These are phyloP conservation scores for Tetragnatha versicolor DNA, from an alignment of 1,140 invertebrate genomes.

Conservation along the genomic window DNA sequence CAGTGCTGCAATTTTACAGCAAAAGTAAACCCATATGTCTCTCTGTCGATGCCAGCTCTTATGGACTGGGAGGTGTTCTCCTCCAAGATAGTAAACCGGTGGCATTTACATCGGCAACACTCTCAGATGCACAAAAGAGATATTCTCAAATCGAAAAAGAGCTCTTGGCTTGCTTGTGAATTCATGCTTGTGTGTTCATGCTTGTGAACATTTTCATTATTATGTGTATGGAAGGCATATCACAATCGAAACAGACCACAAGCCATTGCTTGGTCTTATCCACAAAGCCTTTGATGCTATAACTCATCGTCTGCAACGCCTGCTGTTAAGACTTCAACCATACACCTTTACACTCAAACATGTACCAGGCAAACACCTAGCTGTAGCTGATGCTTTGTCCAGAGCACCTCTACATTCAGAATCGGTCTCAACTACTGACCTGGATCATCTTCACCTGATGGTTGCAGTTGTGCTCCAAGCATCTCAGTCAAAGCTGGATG, in stretches of 20 bases:
- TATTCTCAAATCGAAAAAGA: conserved; percentile 52
- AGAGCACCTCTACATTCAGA: neutral
- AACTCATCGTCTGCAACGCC: conserved; percentile 27
- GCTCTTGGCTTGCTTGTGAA: no score
- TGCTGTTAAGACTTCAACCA: conserved; percentile 24
- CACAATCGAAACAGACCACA: conserved; percentile 48
- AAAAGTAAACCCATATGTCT: conserved; percentile 59
- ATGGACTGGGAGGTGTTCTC: no score
- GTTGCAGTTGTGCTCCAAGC: neutral
- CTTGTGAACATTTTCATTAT: conserved; percentile 53
- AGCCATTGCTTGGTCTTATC: conserved; percentile 39
- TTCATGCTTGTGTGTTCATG: conserved; percentile 38
- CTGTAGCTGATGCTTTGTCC: neutral
- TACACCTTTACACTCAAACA: neutral
- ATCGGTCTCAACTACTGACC: neutral
- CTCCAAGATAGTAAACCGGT: no score
- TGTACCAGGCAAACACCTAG: conserved; percentile 23
- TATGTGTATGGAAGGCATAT: conserved; percentile 54
- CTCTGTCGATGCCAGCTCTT: conserved; percentile 63
- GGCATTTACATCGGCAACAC: conserved; percentile 62
- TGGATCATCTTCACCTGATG: neutral
- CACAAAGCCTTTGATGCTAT: neutral
- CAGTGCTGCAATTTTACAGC: conserved; percentile 59
- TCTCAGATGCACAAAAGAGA: conserved; percentile 27
- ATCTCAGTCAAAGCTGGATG: no score